Conservation (phyloP, 2,888 invertebrate species). For the Bugulina stolonifera region DNA sequence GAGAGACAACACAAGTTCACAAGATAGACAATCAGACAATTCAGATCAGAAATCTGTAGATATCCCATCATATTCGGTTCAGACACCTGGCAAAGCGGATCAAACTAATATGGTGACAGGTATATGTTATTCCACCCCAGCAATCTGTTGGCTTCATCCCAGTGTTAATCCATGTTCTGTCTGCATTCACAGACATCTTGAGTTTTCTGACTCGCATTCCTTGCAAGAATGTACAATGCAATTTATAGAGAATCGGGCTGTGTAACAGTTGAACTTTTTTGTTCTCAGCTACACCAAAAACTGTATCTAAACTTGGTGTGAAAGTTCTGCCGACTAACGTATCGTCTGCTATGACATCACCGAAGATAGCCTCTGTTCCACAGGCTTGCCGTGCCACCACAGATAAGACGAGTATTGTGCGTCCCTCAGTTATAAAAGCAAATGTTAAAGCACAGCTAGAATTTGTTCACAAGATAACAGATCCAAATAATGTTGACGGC, state of each 20-base stretch:
- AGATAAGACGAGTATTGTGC: neutral
- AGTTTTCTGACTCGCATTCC: no score
- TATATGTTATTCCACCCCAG: no score
- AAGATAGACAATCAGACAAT: neutral
- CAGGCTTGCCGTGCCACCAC: neutral
- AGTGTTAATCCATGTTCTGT: no score
- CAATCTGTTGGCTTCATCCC: no score
- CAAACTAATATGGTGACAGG: no score
- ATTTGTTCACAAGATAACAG: neutral
- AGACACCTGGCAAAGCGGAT: neutral
- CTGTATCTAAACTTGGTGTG: neutral
- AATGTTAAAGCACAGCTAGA: neutral
- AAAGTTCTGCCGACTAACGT: neutral
- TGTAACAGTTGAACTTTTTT: no score
- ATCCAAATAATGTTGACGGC: neutral
- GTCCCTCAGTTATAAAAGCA: constrained; percentile 4
- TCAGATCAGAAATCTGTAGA: neutral
- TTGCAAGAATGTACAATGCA: no score
- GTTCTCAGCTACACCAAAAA: neutral
- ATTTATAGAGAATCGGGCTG: no score
- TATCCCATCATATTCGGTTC: neutral
- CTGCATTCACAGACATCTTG: no score
- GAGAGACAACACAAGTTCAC: neutral
- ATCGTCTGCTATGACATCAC: no score
- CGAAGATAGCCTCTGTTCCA: neutral